Percentiles rank a stretch among this genome's conserved stretches.
Conservation (phyloP, 2,888 invertebrate genomes). For the Meganola albula region DNA sequence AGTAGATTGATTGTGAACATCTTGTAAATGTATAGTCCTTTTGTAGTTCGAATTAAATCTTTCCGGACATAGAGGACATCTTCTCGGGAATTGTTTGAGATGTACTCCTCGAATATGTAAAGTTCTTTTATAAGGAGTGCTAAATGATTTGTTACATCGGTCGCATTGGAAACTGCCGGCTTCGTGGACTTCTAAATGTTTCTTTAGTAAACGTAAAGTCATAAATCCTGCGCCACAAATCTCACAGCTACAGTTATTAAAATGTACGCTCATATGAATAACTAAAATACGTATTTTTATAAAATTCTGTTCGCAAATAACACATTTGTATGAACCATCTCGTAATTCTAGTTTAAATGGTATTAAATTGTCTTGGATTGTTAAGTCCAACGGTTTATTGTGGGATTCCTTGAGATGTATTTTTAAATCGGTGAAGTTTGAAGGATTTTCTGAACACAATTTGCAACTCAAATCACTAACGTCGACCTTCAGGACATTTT, state of each 20-base stretch:
- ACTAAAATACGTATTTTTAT: conserved; percentile 64
- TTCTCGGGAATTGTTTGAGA: conserved; percentile 56
- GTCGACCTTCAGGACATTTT: conserved; percentile 64
- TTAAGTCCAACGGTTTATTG: conserved; percentile 51
- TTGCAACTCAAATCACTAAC: conserved; percentile 57
- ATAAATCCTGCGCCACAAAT: conserved; percentile 68
- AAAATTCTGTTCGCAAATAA: conserved; percentile 56
- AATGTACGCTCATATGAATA: conserved; percentile 70
- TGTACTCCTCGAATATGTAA: conserved; percentile 64
- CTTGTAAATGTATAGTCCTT: conserved; percentile 65
- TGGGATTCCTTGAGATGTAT: conserved; percentile 54
- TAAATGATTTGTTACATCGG: conserved; percentile 58
- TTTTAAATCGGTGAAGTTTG: conserved; percentile 48
- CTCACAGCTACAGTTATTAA: conserved; percentile 69
- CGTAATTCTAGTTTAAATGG: conserved; percentile 55
- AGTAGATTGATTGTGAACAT: conserved; percentile 66
- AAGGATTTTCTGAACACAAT: conserved; percentile 43
- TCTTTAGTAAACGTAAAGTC: conserved; percentile 62
- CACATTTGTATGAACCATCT: conserved; percentile 53
- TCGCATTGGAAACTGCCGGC: conserved; percentile 64
- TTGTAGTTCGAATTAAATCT: conserved; percentile 68
- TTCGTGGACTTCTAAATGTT: conserved; percentile 67
- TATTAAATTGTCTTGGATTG: conserved; percentile 64
- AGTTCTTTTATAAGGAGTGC: conserved; percentile 58
- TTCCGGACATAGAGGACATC: conserved; percentile 68